These are phyloP conservation scores for Onychostruthus taczanowskii DNA, from an alignment of 2,113 vertebrate genomes.

Conservation along the genomic window DNA sequence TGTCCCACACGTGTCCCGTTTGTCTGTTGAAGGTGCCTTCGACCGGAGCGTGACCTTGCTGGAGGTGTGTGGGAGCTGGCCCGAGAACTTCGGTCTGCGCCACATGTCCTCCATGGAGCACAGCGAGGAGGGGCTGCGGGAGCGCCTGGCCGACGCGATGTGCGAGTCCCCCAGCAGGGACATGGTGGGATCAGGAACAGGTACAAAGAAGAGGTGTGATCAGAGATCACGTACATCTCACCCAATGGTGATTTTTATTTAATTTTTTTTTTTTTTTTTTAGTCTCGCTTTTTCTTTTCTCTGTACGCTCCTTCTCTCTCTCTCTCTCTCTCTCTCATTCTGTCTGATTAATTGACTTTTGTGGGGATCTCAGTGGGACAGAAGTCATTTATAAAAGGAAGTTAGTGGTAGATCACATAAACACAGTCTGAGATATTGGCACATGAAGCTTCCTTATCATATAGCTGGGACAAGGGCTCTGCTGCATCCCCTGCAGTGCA, in stretches of 20 bases:
- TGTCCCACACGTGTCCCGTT: background rate
- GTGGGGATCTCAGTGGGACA: background rate
- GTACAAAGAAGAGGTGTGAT: slow-evolving; percentile 81
- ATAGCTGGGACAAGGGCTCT: background rate
- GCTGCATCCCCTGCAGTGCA: background rate
- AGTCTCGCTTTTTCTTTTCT: background rate
- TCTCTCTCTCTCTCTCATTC: background rate
- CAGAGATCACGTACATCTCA: slow-evolving; percentile 70
- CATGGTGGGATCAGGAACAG: slow-evolving; percentile 92
- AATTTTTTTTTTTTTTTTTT: background rate
- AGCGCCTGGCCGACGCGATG: slow-evolving; percentile 96
- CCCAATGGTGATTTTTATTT: slow-evolving; percentile 67
- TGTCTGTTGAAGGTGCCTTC: slow-evolving; percentile 80
- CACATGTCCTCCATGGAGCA: slow-evolving; percentile 90
- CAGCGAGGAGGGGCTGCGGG: slow-evolving; percentile 90
- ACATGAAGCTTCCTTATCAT: background rate
- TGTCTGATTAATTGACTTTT: background rate
- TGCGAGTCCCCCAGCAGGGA: slow-evolving; percentile 94
- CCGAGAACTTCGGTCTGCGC: slow-evolving; percentile 91
- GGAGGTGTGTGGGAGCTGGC: slow-evolving; percentile 98
- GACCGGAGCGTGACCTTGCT: slow-evolving; percentile 94
- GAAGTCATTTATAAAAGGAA: background rate
- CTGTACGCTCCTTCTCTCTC: background rate
- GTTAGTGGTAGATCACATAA: background rate
- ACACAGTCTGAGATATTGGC: background rate